These are phyloP conservation scores for Apaloderma vittatum DNA, from an alignment of 2,113 vertebrate genomes.

Conservation along the genomic window DNA sequence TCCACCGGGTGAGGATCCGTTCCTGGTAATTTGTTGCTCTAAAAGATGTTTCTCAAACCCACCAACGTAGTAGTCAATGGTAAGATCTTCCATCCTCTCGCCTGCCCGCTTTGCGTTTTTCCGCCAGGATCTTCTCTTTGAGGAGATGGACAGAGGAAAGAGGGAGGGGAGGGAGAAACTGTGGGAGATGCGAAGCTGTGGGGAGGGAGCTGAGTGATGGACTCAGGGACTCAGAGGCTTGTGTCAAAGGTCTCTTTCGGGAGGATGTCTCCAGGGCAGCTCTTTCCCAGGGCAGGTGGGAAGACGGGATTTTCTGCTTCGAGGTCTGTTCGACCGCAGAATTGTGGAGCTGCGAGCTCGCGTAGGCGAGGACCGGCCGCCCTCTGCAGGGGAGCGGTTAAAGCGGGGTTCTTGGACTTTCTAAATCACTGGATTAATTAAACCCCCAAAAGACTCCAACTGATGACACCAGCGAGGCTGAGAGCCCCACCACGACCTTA, in stretches of 20 bases:
- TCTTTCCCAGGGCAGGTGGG: not conserved
- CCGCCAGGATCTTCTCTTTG: not conserved
- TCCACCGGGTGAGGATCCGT: rapidly evolving
- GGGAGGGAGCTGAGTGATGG: not conserved
- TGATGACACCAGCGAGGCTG: rapidly evolving
- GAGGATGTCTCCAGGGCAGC: not conserved
- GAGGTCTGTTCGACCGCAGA: rapidly evolving
- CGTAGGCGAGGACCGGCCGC: not conserved
- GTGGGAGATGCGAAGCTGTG: rapidly evolving
- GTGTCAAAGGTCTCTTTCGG: rapidly evolving
- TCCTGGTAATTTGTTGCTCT: rapidly evolving
- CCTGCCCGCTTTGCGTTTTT: rapidly evolving
- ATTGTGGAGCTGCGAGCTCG: rapidly evolving
- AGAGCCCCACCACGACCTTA: rapidly evolving
- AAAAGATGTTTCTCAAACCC: not conserved
- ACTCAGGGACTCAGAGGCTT: rapidly evolving
- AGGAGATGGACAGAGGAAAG: not conserved
- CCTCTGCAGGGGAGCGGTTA: not conserved
- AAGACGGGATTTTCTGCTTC: rapidly evolving
- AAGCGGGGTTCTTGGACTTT: not conserved
- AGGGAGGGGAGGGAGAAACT: not conserved
- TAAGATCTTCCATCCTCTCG: rapidly evolving
- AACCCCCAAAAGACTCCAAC: not conserved
- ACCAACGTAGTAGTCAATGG: not conserved
- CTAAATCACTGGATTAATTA: not conserved